Base-by-base conservation (phyloP, 2,113 vertebrate species). In the Poecile atricapillus region DNA sequence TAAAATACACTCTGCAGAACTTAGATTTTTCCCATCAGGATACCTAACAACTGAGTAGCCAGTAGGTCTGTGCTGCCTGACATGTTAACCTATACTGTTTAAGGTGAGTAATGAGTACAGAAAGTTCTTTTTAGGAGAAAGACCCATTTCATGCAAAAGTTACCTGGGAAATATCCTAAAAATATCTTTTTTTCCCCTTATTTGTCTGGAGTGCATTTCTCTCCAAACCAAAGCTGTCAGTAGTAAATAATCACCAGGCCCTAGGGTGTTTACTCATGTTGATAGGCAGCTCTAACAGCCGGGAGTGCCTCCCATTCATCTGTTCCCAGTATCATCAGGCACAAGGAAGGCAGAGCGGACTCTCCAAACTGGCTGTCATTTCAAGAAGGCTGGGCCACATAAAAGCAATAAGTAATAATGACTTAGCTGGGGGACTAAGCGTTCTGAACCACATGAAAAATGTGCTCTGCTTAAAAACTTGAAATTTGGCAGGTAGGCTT, bases 391-490 rank as follows among this genome's bases (percentile, higher is more conserved):
- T 89, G 84, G 68, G 86, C 44, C 94, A 86, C 39, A 33, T 92
- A 62, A 95, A 90, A 96, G 93, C 95, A 89, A 74, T 86, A 76
- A 89, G 88, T 70, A 93, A 81, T 95, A 90, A 88, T 3, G 18
- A 55, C 80, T 96, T 93, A 56, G 58, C 85, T 65, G 49, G 50
- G 31, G 33, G 81, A 85, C 63, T 67, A 41, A 50, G 50, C 27
- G 8, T 75, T 94, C 55, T 83, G 93, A 94, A 60, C 59, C 50
- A 25, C 67, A 56, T 86, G 68, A 96, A 94, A 96, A 96, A 94
- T 67, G 50, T 83, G 19, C 59, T 70, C 63, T 0, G 9, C 62
- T 94, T 90, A 71, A 81, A 92, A 60, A 56, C 60, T 27, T 11
- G 3, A 20, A 87, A 71, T 58, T 93, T 96, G 95, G 92, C 93